A percentile compares a stretch with the other conserved stretches of the same genome.
These are phyloP conservation scores for Loxodonta africana DNA, from an alignment of 2,113 vertebrate genomes.

Conservation along the genomic window DNA sequence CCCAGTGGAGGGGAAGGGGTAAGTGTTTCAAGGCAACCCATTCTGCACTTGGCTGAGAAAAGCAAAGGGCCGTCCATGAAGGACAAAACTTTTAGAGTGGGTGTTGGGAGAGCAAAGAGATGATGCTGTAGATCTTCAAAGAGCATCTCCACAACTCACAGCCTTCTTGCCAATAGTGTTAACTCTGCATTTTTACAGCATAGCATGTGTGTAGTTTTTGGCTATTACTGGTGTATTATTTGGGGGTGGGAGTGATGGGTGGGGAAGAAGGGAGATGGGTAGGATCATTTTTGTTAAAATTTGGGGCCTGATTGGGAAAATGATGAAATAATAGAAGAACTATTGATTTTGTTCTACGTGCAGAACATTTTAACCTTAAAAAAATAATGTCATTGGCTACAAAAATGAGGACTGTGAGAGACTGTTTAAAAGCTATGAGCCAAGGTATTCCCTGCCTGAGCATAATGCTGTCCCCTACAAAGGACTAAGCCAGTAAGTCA, in stretches of 20 bases:
- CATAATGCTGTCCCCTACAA: conserved; percentile 51
- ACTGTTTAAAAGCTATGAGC: conserved; percentile 75
- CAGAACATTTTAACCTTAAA: conserved; percentile 69
- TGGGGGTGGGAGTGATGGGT: conserved; percentile 66
- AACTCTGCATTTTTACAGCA: conserved; percentile 87
- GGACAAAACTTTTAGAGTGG: conserved; percentile 75
- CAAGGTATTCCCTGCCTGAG: conserved; percentile 67
- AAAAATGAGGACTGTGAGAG: conserved; percentile 70
- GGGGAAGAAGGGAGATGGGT: conserved; percentile 45
- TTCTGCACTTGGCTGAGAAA: conserved; percentile 76
- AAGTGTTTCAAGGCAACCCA: conserved; percentile 71
- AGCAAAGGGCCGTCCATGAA: conserved; percentile 82
- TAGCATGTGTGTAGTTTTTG: conserved; percentile 90
- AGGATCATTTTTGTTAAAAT: conserved; percentile 69
- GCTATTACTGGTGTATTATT: conserved; percentile 87
- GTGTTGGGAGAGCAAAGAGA: conserved; percentile 81
- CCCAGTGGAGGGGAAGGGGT: conserved; percentile 42
- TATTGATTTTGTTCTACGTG: conserved; percentile 71
- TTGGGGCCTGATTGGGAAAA: conserved; percentile 59
- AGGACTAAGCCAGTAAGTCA: conserved; percentile 65
- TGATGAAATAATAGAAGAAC: conserved; percentile 58
- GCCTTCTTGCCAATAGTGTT: conserved; percentile 88
- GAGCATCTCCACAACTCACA: conserved; percentile 86
- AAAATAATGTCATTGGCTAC: conserved; percentile 70
- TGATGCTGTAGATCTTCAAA: conserved; percentile 86